Evolutionary conservation across 2,888 invertebrate species (phyloP).

Genomic region (Andricus quercusramuli): DNA sequence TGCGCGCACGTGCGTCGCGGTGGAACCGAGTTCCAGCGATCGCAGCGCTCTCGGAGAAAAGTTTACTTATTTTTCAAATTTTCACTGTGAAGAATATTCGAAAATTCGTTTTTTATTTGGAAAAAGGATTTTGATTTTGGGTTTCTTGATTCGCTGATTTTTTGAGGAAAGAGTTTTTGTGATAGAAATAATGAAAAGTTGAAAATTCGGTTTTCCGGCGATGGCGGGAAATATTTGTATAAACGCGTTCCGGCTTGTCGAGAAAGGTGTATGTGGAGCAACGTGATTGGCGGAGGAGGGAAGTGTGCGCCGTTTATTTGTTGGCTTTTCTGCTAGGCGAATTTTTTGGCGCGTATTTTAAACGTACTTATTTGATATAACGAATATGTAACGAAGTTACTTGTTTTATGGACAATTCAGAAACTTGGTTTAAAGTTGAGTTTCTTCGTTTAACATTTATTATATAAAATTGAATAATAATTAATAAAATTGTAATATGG

Average conservation of each 20-base stretch:
- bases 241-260: slow-evolving; percentile 40
- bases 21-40: slow-evolving; percentile 49
- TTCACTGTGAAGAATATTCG: background rate
- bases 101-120: background rate
- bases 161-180: background rate
- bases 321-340: slow-evolving; percentile 74
- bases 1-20: slow-evolving; percentile 58
- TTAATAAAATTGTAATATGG: too few species aligned
- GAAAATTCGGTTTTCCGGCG: background rate
- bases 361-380: slow-evolving; percentile 69
- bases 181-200: background rate
- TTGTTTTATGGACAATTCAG: too few species aligned
- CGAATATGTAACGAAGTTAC: background rate
- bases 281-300: slow-evolving; percentile 76
- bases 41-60: background rate
- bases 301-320: slow-evolving; percentile 73
- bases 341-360: slow-evolving; percentile 79
- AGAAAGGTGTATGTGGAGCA: slow-evolving; percentile 79
- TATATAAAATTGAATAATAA: too few species aligned
- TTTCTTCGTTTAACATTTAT: too few species aligned
- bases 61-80: background rate
- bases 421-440: too few species aligned
- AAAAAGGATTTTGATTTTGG: background rate
- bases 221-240: slow-evolving; percentile 22
- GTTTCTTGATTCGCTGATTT: background rate